Base-by-base conservation (phyloP, 2,797 vertebrate species). In the Prunella strophiata region DNA sequence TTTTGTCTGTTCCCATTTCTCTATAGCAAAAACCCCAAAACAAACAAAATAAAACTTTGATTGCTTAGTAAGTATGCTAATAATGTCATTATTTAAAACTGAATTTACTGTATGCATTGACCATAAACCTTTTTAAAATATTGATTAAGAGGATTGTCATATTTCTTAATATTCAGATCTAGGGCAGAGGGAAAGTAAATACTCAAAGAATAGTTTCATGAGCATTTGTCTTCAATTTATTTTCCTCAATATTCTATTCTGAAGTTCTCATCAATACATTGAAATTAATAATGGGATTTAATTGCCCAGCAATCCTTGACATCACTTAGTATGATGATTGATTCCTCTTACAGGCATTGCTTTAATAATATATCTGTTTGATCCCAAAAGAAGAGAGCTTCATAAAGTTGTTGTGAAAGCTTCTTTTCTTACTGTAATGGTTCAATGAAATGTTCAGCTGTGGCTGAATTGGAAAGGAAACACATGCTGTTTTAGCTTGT, bases 381-480 rank as follows among this genome's bases (percentile, higher is more conserved):
- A 81, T 84, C 30, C 32, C 23, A 43, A 54, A 67, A 79, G 62
- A 84, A 59, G 51, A 54, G 45, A 77, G 38, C 8, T 84, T 86
- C 43, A 40, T 6, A 11, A 72, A 74, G 45, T 38, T 57, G 7
- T 58, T 86, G 54, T 84, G 66, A 68, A 88, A 75, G 43, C 58
- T 68, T 25, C 13, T 76, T 91, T 89, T 71, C 50, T 47, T 84
- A 17, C 38, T 81, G 42, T 65, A 81, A 65, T 36, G n/a, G 43
- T 91, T 86, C 80, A 86, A 11, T 72, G 87, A 67, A 77, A 42
- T 36, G 63, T 85, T 91, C 77, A 84, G 29, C 84, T 90, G 52
- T 72, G 76, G 65, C 91, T 86, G 83, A 84, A 75, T 26, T 85
- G 82, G 94, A 70, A 73, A 70, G 78, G 93, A 92, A 87, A 54